phyloP scores from a whole-genome alignment of 2,113 vertebrate genomes.

The Trichechus manatus region DNA sequence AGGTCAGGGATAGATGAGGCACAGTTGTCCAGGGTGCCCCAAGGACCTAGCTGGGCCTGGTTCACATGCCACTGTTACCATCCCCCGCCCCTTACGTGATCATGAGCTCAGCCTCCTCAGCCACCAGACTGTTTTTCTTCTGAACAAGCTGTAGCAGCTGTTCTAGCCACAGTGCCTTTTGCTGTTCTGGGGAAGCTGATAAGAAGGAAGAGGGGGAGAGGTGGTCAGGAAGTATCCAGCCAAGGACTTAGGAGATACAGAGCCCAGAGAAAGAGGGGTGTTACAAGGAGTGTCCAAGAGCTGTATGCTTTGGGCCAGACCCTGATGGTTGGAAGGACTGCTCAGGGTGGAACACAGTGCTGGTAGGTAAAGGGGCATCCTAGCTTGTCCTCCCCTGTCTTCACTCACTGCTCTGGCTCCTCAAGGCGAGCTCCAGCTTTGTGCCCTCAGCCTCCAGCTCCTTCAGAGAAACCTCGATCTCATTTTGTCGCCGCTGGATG shows the following conservation, averaged over 20 bases:
- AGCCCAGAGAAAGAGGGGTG: neutral
- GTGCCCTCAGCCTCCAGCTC: slow-evolving; percentile 94
- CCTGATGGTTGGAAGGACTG: neutral
- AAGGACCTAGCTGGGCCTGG: neutral
- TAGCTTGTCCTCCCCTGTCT: neutral
- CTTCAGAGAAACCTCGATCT: slow-evolving; percentile 94
- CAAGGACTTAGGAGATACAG: neutral
- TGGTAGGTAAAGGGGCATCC: neutral
- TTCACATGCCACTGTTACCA: neutral
- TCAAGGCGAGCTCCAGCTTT: slow-evolving; percentile 90
- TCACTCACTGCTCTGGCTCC: slow-evolving; percentile 89
- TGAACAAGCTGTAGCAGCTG: slow-evolving; percentile 94
- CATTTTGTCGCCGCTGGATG: slow-evolving; percentile 95
- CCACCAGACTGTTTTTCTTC: slow-evolving; percentile 93
- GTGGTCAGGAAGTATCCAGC: accelerated
- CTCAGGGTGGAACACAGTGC: neutral
- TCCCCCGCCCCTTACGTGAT: slow-evolving; percentile 89
- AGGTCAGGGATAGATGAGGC: neutral
- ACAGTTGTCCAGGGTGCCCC: neutral
- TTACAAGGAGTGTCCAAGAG: neutral
- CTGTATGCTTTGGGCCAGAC: neutral
- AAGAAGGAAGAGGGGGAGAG: neutral
- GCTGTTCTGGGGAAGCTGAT: slow-evolving; percentile 84
- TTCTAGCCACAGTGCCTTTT: slow-evolving; percentile 90
- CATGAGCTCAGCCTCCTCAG: slow-evolving; percentile 97